Base-by-base conservation (phyloP, 1,140 invertebrate genomes). In the Metopolophium dirhodum region DNA sequence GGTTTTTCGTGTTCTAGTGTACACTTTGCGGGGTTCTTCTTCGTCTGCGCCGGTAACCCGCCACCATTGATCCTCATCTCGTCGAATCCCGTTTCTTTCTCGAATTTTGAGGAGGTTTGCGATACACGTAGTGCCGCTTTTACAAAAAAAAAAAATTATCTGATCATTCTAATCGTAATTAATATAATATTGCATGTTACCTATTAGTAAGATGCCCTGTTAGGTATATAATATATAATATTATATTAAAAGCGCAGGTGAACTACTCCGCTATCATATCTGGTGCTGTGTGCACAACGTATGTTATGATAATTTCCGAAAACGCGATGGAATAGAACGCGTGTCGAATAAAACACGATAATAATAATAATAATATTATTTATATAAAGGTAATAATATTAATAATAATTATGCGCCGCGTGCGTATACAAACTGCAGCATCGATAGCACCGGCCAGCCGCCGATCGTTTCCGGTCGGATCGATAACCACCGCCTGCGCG, bases 381-480 rank as follows among this genome's bases (percentile, higher is more conserved):
- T 77, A n/a, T 77, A 18, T 35, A n/a, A 22, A 54, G 14, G 30
- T 83, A 83, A 83, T 83, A 83, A 41, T 83, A 83, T 22, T 83
- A 83, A 83, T 83, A 41, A 83, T 83, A 83, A 54, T 54, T 30
- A 47, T 45, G 49, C 49, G 22, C 20, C 41, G 41, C 41, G 41
- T 41, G 41, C 41, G 18, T 11, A 23, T 54, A 23, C 23, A 54
- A 51, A 51, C 3, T 89, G n/a, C 87, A 49, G 47, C 47, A 51
- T 35, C 86, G 47, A 45, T 30, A 88, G 45, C 87, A 54, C 30
- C n/a, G 54, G 35, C 51, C 49, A 45, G 87, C 51, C 86, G 30
- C 86, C 88, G 35, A 41, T 89, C 51, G 41, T 89, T 89, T 89
- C 88, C 88, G 88, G 88, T 89, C 88, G 88, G 51, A 88, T 88